phyloP scores from a whole-genome alignment of 1,140 invertebrate genomes.

The Meloidogyne chitwoodi region DNA sequence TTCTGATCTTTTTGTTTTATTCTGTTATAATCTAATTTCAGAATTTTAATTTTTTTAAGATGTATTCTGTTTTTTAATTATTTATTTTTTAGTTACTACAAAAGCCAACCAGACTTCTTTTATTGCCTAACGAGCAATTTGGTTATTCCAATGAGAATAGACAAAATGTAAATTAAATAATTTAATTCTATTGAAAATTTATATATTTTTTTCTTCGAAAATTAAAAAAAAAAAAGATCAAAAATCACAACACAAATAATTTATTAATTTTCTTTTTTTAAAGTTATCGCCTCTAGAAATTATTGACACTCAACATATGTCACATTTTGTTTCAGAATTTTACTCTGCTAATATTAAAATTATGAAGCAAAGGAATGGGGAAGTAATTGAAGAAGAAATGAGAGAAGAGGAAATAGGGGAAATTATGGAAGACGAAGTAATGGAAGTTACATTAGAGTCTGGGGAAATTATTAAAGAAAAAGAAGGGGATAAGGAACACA shows the following conservation, averaged over 20 bases:
- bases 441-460: constrained; percentile 25
- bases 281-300: constrained; percentile 37
- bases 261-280: neutral
- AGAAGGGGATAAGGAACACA: neutral
- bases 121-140: constrained; percentile 51
- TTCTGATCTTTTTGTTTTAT: no score
- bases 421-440: neutral
- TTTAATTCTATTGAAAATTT: no score
- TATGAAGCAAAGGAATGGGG: constrained; percentile 31
- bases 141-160: neutral
- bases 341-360: constrained; percentile 51
- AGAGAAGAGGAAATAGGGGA: constrained; percentile 9
- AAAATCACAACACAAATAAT: no score
- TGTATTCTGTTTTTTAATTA: neutral
- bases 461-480: constrained; percentile 1
- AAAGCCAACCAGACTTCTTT: constrained; percentile 38
- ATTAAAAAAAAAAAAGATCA: no score
- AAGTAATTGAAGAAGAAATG: constrained; percentile 24
- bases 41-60: no score
- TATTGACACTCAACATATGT: constrained; percentile 52
- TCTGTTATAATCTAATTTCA: no score
- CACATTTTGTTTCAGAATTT: constrained; percentile 56
- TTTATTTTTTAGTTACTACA: constrained; percentile 27
- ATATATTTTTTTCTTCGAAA: no score
- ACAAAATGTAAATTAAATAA: constrained; percentile 7